Evolutionary conservation across 1,140 invertebrate species (phyloP).

Genomic region (Apocrypta bakeri): DNA sequence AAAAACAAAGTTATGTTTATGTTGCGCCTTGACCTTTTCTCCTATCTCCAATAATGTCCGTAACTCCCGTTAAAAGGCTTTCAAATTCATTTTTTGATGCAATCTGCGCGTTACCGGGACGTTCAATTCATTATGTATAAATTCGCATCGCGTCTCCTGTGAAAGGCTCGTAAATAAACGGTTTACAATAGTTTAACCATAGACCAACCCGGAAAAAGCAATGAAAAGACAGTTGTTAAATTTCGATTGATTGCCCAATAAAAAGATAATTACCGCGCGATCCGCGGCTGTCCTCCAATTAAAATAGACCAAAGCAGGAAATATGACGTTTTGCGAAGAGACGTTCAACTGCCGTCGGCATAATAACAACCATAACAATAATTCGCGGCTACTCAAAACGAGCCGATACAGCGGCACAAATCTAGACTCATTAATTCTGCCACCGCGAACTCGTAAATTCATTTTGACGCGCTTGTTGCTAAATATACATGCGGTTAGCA

Average conservation of each 20-base stretch:
- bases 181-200: neutral
- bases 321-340: neutral
- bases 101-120: neutral
- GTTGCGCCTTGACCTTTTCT: neutral
- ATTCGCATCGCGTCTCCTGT: neutral
- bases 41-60: neutral
- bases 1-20: neutral
- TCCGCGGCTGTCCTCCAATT: neutral
- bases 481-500: neutral
- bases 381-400: neutral
- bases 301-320: conserved; percentile 15
- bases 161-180: neutral
- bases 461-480: conserved; percentile 12
- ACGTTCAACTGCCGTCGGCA: neutral
- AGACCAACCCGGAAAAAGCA: neutral
- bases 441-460: conserved; percentile 18
- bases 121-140: neutral
- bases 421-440: conserved; percentile 27
- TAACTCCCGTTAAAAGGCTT: neutral
- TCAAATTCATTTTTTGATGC: neutral
- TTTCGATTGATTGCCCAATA: neutral
- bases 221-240: neutral
- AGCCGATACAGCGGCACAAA: conserved; percentile 13
- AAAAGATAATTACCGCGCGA: neutral
- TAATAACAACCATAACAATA: neutral